Evolutionary conservation across 2,797 vertebrate genomes (phyloP).

Genomic region (Enteromius anoplus): DNA sequence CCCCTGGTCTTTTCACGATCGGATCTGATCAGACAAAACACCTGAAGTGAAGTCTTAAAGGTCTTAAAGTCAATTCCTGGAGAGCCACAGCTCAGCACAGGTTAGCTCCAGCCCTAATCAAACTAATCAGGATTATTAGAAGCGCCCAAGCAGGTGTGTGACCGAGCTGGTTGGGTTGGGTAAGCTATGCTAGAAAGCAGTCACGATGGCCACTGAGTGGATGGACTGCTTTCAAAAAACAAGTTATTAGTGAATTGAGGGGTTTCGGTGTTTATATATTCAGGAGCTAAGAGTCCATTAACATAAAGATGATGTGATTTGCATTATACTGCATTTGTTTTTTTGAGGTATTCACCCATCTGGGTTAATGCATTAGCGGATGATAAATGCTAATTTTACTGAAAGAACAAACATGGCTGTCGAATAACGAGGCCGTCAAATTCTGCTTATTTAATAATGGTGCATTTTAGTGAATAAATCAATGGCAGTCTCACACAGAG

Average conservation of each 20-base stretch:
- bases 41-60: too few species aligned
- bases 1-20: too few species aligned
- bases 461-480: constrained; percentile 35
- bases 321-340: constrained; percentile 35
- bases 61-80: too few species aligned
- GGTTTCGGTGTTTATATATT: constrained; percentile 4
- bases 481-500: constrained; percentile 10
- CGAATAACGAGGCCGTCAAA: constrained; percentile 30
- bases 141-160: too few species aligned
- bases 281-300: constrained; percentile 39
- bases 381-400: constrained; percentile 37
- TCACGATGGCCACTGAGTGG: background rate
- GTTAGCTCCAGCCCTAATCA: too few species aligned
- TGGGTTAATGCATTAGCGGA: constrained; percentile 21
- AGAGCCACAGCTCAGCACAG: too few species aligned
- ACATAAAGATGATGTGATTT: constrained; percentile 40
- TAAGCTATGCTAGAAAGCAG: background rate
- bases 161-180: too few species aligned
- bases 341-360: constrained; percentile 8
- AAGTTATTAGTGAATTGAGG: constrained; percentile 12
- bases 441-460: constrained; percentile 31
- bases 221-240: constrained; percentile 12
- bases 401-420: constrained; percentile 30
- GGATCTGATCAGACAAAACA: too few species aligned
- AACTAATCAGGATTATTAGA: too few species aligned